Base-by-base conservation (phyloP, 2,113 vertebrate species). In the Muntiacus muntjak region DNA sequence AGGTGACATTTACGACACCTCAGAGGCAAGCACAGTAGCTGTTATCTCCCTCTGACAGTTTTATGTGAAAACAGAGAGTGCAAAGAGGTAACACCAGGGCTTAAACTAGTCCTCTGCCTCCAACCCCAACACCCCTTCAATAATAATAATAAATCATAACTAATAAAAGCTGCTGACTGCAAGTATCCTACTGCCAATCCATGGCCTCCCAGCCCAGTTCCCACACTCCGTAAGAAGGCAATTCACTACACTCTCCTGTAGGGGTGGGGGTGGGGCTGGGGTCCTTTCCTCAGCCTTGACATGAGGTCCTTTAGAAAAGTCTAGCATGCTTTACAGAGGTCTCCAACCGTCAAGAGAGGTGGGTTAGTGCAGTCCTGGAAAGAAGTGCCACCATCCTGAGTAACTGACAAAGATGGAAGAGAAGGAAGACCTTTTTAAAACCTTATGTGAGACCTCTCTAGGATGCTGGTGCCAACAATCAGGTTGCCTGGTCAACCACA, bases 281-380 rank as follows among this genome's bases (percentile, higher is more conserved):
- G 21, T 74, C 36, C 43, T 58, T 89, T 85, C 55, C 88, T 92
- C 23, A 89, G 26, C 30, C 33, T 43, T 74, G 40, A 91, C 55
- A 26, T 82, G 40, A 92, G 23, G 40, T 60, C 36, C 40, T 78
- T 85, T 87, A 25, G 40, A 50, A 95, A 89, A 93, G 26, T 47
- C n/a, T 60, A 88, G 81, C 64, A 90, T 74, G 23, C 40, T 97
- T 96, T 91, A 90, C 7, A 58, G 92, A 96, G 47, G 19, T 78
- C 55, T 96, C 94, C 50, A 93, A 91, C 36, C 79, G 45, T 67
- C 93, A 89, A 90, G 10, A 86, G 4, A 89, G 19, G 28, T 84
- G 40, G 21, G 9, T 82, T 83, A 88, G 36, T 47, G 50, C 25
- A 94, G 78, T 79, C 8, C 40, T 54, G 17, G 71, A 97, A n/a